Conservation (phyloP, 2,113 vertebrate species). For the Rhynchomys soricoides region DNA sequence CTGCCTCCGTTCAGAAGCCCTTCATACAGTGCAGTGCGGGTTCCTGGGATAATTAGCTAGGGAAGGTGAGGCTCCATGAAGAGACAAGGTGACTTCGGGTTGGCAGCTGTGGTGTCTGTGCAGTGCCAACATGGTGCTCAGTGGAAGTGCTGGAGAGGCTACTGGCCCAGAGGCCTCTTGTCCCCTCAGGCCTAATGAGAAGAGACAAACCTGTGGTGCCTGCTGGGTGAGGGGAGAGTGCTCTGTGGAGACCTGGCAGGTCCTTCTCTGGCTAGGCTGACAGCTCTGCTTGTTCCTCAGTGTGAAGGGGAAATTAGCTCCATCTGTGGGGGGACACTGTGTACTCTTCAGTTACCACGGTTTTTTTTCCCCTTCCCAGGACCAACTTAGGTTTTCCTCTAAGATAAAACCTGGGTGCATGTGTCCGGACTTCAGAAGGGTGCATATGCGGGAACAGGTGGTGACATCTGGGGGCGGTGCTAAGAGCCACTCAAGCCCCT, state of each 20-base stretch:
- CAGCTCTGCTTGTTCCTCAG: not conserved
- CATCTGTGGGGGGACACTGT: not conserved
- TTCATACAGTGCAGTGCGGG: not conserved
- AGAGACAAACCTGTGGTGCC: slow-evolving; percentile 26
- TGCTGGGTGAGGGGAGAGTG: not conserved
- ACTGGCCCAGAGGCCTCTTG: not conserved
- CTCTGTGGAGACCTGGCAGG: not conserved
- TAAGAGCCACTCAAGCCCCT: not conserved
- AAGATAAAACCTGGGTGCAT: not conserved
- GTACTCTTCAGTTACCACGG: no score
- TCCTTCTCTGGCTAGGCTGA: not conserved
- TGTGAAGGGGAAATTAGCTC: not conserved
- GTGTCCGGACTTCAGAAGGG: not conserved
- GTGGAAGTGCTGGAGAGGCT: slow-evolving; percentile 2
- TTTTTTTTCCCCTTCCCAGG: not conserved
- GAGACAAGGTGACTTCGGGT: slow-evolving; percentile 54
- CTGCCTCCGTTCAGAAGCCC: not conserved
- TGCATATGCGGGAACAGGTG: not conserved
- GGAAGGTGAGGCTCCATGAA: not conserved
- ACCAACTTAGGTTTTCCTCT: not conserved
- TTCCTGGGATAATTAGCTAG: slow-evolving; percentile 43
- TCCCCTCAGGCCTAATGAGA: slow-evolving; percentile 59
- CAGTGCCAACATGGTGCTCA: not conserved
- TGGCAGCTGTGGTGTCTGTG: not conserved
- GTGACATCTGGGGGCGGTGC: not conserved